Evolutionary conservation across 2,888 invertebrate species (phyloP).

Genomic region (Subacronicta megacephala): DNA sequence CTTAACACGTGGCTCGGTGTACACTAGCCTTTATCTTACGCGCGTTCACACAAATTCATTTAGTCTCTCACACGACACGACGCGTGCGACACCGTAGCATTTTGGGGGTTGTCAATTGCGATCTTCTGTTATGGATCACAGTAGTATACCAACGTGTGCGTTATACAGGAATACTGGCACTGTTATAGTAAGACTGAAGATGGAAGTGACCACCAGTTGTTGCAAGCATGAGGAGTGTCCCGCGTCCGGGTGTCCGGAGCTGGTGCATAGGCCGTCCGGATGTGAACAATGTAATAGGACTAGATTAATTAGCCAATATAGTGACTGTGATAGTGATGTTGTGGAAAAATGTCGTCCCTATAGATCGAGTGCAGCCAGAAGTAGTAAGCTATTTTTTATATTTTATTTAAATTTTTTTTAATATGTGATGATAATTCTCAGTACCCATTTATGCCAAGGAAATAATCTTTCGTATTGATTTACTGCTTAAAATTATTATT

Average conservation of each 20-base stretch:
- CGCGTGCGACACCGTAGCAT: slow-evolving; percentile 80
- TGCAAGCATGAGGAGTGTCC: slow-evolving; percentile 62
- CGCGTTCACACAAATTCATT: slow-evolving; percentile 82
- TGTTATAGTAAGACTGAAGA: slow-evolving; percentile 80
- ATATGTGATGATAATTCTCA: slow-evolving; percentile 2
- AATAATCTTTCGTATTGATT: slow-evolving; percentile 1
- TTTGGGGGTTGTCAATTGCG: slow-evolving; percentile 82
- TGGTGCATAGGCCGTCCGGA: slow-evolving; percentile 68
- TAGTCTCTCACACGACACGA: slow-evolving; percentile 85
- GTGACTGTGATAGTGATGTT: slow-evolving; percentile 87
- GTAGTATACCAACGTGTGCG: slow-evolving; percentile 80
- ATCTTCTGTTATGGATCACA: slow-evolving; percentile 82
- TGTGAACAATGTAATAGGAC: slow-evolving; percentile 85
- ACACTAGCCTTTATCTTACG: slow-evolving; percentile 83
- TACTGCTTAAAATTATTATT: no score
- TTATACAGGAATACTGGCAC: slow-evolving; percentile 77
- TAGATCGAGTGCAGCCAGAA: slow-evolving; percentile 79
- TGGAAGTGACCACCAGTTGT: slow-evolving; percentile 70
- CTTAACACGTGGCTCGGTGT: slow-evolving; percentile 74
- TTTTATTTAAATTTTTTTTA: slow-evolving; percentile 25
- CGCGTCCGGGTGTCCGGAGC: slow-evolving; percentile 59
- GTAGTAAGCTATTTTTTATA: slow-evolving; percentile 79
- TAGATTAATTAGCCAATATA: slow-evolving; percentile 81
- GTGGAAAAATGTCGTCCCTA: slow-evolving; percentile 78
- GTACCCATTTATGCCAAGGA: slow-evolving; percentile 1